phyloP scores from a whole-genome alignment of 2,888 invertebrate species.

The Pharmacophagus antenor region DNA sequence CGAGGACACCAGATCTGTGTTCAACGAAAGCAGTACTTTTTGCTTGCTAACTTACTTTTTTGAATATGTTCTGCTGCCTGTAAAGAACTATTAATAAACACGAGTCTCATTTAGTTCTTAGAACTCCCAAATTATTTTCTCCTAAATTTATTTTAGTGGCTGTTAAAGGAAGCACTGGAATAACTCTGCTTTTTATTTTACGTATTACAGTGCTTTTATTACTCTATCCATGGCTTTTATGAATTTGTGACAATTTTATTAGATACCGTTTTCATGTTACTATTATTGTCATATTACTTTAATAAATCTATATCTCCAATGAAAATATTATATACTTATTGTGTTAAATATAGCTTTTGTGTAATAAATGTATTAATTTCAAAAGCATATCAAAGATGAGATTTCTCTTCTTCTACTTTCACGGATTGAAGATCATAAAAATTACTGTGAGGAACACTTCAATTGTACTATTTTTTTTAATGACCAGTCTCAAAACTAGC shows the following conservation, averaged over 20 bases:
- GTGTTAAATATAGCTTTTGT: not conserved
- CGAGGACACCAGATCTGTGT: not conserved
- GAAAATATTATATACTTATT: not conserved
- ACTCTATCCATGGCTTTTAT: constrained; percentile 13
- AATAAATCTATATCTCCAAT: not conserved
- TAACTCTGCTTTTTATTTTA: constrained; percentile 17
- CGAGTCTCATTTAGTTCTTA: not conserved
- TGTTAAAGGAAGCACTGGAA: constrained; percentile 26
- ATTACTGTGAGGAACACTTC: no score
- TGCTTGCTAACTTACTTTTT: no score
- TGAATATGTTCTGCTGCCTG: no score
- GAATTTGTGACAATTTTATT: constrained; percentile 18
- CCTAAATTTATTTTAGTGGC: constrained; percentile 19
- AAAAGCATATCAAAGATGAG: no score
- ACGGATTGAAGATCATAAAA: no score
- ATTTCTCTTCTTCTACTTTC: no score
- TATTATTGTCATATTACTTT: not conserved
- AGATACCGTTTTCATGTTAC: not conserved
- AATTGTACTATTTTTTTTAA: no score
- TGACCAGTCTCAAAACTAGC: no score
- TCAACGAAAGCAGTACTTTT: no score
- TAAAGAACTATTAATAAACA: not conserved
- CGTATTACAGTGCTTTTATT: constrained; percentile 19
- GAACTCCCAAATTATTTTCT: constrained; percentile 9
- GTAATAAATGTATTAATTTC: no score